Percentiles rank a stretch among this genome's conserved stretches.
Conservation (phyloP, 2,113 vertebrate species). For the Cyprinodon variegatus region DNA sequence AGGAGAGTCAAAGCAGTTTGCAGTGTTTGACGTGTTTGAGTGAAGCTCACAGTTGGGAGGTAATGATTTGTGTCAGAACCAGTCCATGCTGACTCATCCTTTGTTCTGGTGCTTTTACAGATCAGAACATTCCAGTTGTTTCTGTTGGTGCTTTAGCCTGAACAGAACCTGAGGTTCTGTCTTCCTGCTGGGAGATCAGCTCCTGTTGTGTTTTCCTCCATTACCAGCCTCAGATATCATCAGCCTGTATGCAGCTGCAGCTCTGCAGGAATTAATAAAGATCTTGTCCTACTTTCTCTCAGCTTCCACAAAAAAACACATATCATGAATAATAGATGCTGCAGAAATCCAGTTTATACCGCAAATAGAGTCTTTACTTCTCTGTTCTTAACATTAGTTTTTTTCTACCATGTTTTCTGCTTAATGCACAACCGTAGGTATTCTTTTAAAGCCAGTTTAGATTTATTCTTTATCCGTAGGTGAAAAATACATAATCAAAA, state of each 20-base stretch:
- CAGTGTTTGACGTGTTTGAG: neutral
- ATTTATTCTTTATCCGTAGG: neutral
- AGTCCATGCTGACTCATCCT: neutral
- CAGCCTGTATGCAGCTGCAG: slow-evolving; percentile 4
- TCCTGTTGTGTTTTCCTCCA: neutral
- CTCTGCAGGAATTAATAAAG: slow-evolving; percentile 46
- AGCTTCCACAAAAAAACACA: slow-evolving; percentile 33
- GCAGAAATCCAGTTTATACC: slow-evolving; percentile 22
- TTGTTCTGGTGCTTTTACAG: neutral
- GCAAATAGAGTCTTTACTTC: slow-evolving; percentile 1
- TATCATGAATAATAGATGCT: slow-evolving; percentile 63
- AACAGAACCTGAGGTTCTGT: neutral
- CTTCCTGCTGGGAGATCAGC: neutral
- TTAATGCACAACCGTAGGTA: neutral
- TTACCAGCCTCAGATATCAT: neutral
- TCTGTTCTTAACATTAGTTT: neutral
- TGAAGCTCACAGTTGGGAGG: neutral
- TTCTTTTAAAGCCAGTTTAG: neutral
- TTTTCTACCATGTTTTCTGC: neutral
- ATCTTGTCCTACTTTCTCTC: slow-evolving; percentile 65
- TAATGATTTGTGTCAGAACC: neutral
- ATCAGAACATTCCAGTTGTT: neutral
- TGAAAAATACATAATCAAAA: neutral
- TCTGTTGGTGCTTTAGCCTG: neutral
- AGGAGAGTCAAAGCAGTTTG: neutral